Base-by-base conservation (phyloP, 1,140 invertebrate species). In the Vanessa tameamea region DNA sequence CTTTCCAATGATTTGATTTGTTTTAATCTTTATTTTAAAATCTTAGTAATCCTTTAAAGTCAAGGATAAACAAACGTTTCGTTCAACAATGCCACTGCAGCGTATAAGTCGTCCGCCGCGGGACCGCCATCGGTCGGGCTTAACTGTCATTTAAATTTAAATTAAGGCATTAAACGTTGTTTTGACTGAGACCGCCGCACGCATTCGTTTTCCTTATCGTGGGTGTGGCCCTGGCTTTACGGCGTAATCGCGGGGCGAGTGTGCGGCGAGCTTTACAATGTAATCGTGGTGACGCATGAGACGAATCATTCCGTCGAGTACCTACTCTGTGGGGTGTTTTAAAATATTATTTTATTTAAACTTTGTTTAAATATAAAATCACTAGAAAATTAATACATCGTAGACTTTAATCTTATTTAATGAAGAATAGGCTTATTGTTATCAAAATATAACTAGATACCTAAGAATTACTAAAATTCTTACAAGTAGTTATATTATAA, bases 91-190 rank as follows among this genome's bases (percentile, higher is more conserved):
- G 16, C 16, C 47, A 64, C 26, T 20, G 23, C 63, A 65, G 26
- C 64, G 64, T 47, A 31, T 51, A 51, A 51, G 48, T 51, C 61
- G 70, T 51, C 48, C 47, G 63, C 50, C 51, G 55, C 53, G 50
- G 48, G 48, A 14, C 48, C 72, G 37, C 51, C 51, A 16, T 20
- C 68, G 67, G 37, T 43, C 37, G 37, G 76, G 83, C 83, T 88
- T 88, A 86, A 74, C 76, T 83, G 86, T 85, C 82, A 88, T 88
- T 88, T 88, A 88, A 88, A 88, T 88, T 88, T 86, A 88, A 88
- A 88, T 88, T 80, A 83, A 83, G 84, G 84, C 73, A 84, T 87
- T 87, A 86, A 59, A 61, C 73, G 72, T 64, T 78, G 77, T 76
- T 76, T 69, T 69, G 75, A 76, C 31, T 55, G 64, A 53, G 64